Conservation (phyloP, 2,888 invertebrate species). For the Hydraecia micacea region DNA sequence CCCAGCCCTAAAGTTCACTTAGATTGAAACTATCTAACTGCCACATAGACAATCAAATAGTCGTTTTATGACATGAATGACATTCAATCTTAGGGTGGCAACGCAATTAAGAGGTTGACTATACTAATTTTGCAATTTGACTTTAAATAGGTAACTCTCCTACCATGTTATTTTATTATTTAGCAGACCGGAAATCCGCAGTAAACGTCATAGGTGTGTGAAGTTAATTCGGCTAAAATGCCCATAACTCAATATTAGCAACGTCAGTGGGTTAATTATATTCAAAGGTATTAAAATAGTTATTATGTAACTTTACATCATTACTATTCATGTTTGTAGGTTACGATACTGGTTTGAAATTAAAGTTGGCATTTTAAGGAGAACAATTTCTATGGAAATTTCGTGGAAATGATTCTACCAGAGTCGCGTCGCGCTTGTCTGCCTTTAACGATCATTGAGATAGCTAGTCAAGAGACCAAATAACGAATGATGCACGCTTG, state of each 20-base stretch:
- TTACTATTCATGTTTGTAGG: slow-evolving; percentile 17
- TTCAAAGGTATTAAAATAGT: slow-evolving; percentile 28
- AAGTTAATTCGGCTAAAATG: slow-evolving; percentile 6
- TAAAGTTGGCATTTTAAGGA: not conserved
- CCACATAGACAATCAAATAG: too few relatives aligned
- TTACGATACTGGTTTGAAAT: slow-evolving; percentile 2
- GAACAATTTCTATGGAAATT: not conserved
- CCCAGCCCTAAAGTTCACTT: too few relatives aligned
- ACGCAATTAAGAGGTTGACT: not conserved
- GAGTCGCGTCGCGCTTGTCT: too few relatives aligned
- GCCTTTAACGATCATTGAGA: not conserved
- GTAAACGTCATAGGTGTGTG: not conserved
- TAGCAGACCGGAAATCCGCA: not conserved
- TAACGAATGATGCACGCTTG: not conserved
- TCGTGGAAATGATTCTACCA: not conserved
- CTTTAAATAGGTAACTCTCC: not conserved
- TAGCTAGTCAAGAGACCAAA: not conserved
- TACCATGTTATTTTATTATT: not conserved
- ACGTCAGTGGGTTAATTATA: slow-evolving; percentile 22
- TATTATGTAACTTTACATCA: slow-evolving; percentile 19
- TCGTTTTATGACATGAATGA: too few relatives aligned
- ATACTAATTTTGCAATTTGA: not conserved
- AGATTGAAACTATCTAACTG: too few relatives aligned
- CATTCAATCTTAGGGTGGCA: too few relatives aligned
- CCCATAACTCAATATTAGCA: not conserved